Conservation (phyloP, 2,797 vertebrate species). For the Coreius guichenoti region DNA sequence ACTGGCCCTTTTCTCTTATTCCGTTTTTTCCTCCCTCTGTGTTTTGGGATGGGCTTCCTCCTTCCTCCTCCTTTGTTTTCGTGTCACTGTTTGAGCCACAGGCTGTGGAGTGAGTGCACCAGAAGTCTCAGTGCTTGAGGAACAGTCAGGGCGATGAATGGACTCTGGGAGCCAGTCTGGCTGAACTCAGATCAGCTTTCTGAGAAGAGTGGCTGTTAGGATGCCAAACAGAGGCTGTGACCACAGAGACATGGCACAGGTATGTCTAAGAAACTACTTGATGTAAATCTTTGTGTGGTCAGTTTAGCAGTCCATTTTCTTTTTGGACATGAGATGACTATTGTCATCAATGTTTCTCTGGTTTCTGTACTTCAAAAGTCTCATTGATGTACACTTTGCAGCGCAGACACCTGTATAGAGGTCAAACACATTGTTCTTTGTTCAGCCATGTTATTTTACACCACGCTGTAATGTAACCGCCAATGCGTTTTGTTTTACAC, state of each 20-base stretch:
- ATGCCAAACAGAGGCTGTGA: constrained; percentile 51
- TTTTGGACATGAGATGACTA: not conserved
- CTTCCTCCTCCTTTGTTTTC: constrained; percentile 49
- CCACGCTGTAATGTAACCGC: not conserved
- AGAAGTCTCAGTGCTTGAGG: constrained; percentile 39
- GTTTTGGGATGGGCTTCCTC: constrained; percentile 54
- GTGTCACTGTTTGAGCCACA: constrained; percentile 37
- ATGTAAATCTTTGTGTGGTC: not conserved
- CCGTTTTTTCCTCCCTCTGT: constrained; percentile 21
- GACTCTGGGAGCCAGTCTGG: constrained; percentile 18
- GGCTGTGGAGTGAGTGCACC: constrained; percentile 16
- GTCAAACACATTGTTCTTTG: constrained; percentile 36
- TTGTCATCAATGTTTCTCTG: not conserved
- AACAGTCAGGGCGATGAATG: constrained; percentile 31
- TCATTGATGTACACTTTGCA: not conserved
- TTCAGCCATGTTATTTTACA: constrained; percentile 36
- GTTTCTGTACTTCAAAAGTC: not conserved
- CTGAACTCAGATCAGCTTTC: constrained; percentile 42
- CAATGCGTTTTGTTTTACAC: constrained; percentile 3
- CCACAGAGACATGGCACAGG: constrained; percentile 56
- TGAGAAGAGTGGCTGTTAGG: constrained; percentile 21
- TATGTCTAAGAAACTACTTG: constrained; percentile 38
- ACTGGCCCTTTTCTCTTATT: constrained; percentile 48
- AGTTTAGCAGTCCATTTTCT: not conserved
- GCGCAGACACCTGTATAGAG: not conserved